Conservation (phyloP, 1,140 invertebrate genomes). For the Lasioglossum albipes region DNA sequence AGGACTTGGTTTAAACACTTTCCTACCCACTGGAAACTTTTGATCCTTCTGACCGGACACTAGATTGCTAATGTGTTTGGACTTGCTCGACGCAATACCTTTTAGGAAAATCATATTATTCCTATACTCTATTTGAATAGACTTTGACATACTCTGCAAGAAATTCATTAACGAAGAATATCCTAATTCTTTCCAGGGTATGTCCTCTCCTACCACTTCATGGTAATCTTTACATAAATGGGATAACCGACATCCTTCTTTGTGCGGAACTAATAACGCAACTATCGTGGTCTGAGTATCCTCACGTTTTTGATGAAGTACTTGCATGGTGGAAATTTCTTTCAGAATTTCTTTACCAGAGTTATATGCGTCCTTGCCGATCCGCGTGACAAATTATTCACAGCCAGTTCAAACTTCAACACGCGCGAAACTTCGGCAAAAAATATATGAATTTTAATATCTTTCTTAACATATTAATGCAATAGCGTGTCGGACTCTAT, state of each 20-base stretch:
- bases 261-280: conserved; percentile 51
- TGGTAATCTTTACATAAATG: conserved; percentile 52
- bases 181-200: conserved; percentile 63
- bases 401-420: too few species aligned
- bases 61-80: conserved; percentile 64
- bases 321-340: conserved; percentile 16
- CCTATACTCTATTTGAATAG: conserved; percentile 22
- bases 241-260: conserved; percentile 1
- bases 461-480: background rate
- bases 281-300: conserved; percentile 51
- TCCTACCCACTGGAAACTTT: background rate
- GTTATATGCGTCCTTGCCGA: background rate
- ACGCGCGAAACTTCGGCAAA: background rate
- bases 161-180: conserved; percentile 43
- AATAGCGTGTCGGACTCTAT: background rate
- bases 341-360: background rate
- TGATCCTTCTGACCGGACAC: conserved; percentile 58
- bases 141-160: conserved; percentile 48
- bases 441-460: background rate
- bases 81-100: conserved; percentile 60
- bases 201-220: conserved; percentile 41
- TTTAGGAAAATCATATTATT: conserved; percentile 40
- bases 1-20: conserved; percentile 15
- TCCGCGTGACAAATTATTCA: background rate
- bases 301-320: background rate